Evolutionary conservation across 2,888 invertebrate species (phyloP).

Genomic region (Drosophila fulvimacula): DNA sequence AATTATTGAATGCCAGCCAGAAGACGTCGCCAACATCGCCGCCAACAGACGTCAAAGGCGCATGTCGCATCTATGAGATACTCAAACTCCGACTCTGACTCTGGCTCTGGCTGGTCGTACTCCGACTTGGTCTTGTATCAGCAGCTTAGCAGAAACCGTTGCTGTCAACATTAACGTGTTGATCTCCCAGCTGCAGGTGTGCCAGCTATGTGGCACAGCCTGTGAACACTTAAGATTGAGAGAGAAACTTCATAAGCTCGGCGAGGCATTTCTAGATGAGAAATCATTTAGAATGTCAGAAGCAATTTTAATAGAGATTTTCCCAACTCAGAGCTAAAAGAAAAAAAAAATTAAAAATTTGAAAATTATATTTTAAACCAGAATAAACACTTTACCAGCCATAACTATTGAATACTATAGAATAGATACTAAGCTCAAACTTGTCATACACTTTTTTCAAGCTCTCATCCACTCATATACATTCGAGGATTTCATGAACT

Average conservation of each 20-base stretch:
- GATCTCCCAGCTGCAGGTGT: constrained; percentile 41
- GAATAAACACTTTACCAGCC: too few relatives aligned
- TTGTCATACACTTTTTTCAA: neutral
- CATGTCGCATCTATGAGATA: constrained; percentile 73
- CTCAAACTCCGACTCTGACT: constrained; percentile 41
- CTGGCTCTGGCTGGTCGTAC: constrained; percentile 10
- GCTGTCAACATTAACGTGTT: constrained; percentile 56
- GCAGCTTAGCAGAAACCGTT: constrained; percentile 62
- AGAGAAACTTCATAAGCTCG: neutral
- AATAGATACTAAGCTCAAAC: neutral
- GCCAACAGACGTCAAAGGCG: constrained; percentile 73
- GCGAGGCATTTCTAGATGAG: neutral
- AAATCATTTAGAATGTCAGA: neutral
- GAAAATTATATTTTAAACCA: neutral
- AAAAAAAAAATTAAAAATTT: neutral
- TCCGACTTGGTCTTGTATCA: constrained; percentile 25
- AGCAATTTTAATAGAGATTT: neutral
- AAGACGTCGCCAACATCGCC: constrained; percentile 68
- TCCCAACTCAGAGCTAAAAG: neutral
- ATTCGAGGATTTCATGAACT: neutral
- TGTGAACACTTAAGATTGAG: constrained; percentile 3
- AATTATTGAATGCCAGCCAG: constrained; percentile 81
- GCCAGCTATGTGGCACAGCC: constrained; percentile 20
- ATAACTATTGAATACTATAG: neutral
- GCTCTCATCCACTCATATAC: neutral